Conservation (phyloP, 2,797 vertebrate genomes). For the Poecilia gillii region DNA sequence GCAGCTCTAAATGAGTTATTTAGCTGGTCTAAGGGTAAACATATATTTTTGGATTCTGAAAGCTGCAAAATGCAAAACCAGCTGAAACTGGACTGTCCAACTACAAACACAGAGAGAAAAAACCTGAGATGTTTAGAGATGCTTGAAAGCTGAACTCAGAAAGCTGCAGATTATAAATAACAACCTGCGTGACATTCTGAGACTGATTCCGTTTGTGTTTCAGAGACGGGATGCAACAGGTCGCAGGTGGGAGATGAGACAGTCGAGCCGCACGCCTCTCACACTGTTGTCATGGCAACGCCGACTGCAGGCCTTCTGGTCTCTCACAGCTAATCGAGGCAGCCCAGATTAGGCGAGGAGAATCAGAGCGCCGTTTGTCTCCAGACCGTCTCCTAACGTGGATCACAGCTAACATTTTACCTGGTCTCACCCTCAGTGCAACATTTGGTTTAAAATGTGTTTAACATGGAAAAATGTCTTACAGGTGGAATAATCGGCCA, state of each 20-base stretch:
- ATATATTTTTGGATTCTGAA: neutral
- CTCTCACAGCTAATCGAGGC: constrained; percentile 43
- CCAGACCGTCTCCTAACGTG: neutral
- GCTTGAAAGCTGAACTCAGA: neutral
- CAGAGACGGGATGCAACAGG: constrained; percentile 30
- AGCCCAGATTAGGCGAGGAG: neutral
- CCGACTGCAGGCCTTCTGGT: constrained; percentile 20
- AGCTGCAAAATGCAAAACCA: neutral
- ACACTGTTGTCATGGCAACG: constrained; percentile 57
- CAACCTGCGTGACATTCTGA: neutral
- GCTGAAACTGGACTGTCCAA: neutral
- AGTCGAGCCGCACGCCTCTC: constrained; percentile 22
- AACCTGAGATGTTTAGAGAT: neutral
- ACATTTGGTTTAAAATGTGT: too few species aligned
- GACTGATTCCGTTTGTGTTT: neutral
- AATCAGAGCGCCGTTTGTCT: constrained; percentile 8
- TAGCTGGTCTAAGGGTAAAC: too few species aligned
- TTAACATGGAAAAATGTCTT: too few species aligned
- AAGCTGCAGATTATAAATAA: neutral
- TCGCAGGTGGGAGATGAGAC: constrained; percentile 44
- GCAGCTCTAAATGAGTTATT: neutral
- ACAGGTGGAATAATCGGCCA: too few species aligned
- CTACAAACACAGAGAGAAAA: neutral
- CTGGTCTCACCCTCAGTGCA: neutral
- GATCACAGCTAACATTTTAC: neutral